phyloP scores from a whole-genome alignment of 2,888 invertebrate genomes.

The Mesorhabditis sp. region DNA sequence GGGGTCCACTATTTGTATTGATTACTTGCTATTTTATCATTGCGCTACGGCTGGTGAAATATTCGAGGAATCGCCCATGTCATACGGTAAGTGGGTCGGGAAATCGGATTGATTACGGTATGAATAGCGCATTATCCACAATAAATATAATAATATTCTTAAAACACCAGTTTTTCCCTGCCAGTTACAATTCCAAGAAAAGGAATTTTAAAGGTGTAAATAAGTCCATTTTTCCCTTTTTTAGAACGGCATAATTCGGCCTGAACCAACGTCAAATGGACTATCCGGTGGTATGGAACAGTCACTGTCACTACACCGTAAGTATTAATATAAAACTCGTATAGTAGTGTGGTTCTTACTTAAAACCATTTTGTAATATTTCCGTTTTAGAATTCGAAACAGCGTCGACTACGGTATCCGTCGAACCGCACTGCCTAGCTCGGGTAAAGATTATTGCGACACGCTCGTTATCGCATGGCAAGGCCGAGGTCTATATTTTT shows the following conservation, averaged over 20 bases:
- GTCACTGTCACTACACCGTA: background rate
- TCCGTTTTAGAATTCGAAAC: background rate
- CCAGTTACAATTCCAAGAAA: background rate
- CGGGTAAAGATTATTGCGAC: conserved; percentile 4
- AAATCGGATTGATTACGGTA: too few species aligned
- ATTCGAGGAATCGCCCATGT: conserved; percentile 24
- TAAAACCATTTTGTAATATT: too few species aligned
- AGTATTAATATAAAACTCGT: background rate
- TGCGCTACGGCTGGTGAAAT: conserved; percentile 45
- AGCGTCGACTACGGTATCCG: background rate
- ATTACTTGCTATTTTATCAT: conserved; percentile 47
- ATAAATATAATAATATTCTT: too few species aligned
- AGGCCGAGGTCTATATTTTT: background rate
- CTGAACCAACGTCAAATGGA: background rate
- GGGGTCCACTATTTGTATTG: conserved; percentile 50
- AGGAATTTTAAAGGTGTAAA: background rate
- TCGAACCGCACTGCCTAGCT: background rate
- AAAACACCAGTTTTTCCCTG: too few species aligned
- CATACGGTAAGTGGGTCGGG: conserved; percentile 8
- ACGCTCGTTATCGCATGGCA: background rate
- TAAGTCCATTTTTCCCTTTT: background rate
- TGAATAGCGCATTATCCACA: too few species aligned
- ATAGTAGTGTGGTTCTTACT: too few species aligned
- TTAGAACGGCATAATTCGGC: background rate
- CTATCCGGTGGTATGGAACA: background rate